Evolutionary conservation across 1,140 invertebrate genomes (phyloP).

Genomic region (Drusus annulatus): DNA sequence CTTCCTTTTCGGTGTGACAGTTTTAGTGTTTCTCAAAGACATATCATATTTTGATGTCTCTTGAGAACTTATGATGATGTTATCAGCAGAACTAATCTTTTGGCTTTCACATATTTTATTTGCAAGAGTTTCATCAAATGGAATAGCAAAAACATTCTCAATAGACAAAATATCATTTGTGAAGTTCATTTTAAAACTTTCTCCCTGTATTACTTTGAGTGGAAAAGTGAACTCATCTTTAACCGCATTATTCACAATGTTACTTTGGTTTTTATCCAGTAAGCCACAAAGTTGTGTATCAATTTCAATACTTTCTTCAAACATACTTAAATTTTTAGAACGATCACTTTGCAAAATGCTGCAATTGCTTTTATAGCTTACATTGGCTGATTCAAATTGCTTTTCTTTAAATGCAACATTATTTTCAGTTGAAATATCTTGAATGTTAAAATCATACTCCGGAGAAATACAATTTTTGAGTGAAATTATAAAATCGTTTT

Average conservation of each 20-base stretch:
- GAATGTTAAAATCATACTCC: not conserved
- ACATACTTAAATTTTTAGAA: constrained; percentile 66
- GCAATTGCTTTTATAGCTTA: constrained; percentile 21
- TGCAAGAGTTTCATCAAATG: constrained; percentile 59
- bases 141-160: constrained; percentile 64
- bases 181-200: constrained; percentile 41
- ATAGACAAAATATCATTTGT: constrained; percentile 60
- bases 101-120: constrained; percentile 35
- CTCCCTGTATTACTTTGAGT: not conserved
- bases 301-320: constrained; percentile 70
- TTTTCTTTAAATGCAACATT: not conserved
- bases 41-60: constrained; percentile 37
- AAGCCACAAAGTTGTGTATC: constrained; percentile 62
- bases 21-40: constrained; percentile 7
- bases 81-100: constrained; percentile 1
- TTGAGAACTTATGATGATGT: constrained; percentile 30
- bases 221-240: not conserved
- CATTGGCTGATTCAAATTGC: not conserved
- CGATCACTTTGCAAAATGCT: constrained; percentile 51
- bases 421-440: constrained; percentile 1
- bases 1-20: constrained; percentile 18
- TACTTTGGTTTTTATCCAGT: constrained; percentile 44
- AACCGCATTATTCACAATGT: constrained; percentile 27
- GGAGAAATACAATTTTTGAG: not conserved
- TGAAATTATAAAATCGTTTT: not conserved